A percentile compares a stretch with the other conserved stretches of the same genome.
Conservation (phyloP, 2,797 vertebrate genomes). For the Peromyscus melanophrys region DNA sequence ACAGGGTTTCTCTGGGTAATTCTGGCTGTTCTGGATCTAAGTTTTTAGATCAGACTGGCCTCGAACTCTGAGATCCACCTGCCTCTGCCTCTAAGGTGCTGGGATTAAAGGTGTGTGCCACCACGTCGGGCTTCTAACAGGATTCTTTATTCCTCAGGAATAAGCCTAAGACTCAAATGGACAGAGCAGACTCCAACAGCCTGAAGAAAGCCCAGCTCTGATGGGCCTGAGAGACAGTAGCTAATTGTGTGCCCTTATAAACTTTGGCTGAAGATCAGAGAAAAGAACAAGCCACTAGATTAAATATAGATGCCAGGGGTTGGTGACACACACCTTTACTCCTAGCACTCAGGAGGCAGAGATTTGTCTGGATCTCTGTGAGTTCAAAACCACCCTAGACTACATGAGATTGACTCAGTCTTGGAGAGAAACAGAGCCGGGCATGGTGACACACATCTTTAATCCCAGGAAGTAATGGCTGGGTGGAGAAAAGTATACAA, state of each 20-base stretch:
- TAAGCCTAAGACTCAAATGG: background rate
- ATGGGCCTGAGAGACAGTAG: background rate
- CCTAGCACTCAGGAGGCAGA: too few species aligned
- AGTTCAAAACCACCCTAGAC: too few species aligned
- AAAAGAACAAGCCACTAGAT: too few species aligned
- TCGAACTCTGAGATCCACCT: background rate
- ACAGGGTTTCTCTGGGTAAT: background rate
- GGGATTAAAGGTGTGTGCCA: background rate
- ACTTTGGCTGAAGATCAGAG: too few species aligned
- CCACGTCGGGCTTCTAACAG: background rate
- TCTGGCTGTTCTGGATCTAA: background rate
- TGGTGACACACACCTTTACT: too few species aligned
- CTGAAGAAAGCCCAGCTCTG: slow-evolving; percentile 1
- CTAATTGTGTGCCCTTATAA: background rate
- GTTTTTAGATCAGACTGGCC: background rate
- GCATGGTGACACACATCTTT: too few species aligned
- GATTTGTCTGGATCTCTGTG: too few species aligned
- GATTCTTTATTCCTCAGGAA: background rate
- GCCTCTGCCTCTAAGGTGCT: background rate
- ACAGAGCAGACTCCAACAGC: background rate
- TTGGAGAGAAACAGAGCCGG: too few species aligned
- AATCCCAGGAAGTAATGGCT: too few species aligned
- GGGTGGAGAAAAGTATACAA: too few species aligned
- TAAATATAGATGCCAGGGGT: too few species aligned
- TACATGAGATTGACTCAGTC: too few species aligned